Evolutionary conservation across 2,113 vertebrate genomes (phyloP).

Genomic region (Siphamia tubifer): DNA sequence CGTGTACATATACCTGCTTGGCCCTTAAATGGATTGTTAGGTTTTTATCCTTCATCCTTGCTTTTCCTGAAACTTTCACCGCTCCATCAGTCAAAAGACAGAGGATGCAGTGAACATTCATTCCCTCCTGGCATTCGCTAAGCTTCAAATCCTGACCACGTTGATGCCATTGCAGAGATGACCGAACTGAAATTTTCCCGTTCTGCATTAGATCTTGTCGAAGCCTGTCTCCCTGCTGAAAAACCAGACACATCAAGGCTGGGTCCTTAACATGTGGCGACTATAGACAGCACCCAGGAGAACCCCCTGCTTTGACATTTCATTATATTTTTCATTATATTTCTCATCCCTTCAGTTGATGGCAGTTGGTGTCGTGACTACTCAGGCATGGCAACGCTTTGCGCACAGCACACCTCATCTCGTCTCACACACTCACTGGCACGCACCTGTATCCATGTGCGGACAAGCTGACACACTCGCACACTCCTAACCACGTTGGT

Average conservation of each 20-base stretch:
- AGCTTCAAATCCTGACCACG: conserved; percentile 62
- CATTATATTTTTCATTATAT: conserved; percentile 82
- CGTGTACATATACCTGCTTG: conserved; percentile 17
- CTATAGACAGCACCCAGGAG: conserved; percentile 46
- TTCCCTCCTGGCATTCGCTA: conserved; percentile 47
- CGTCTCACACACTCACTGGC: conserved; percentile 36
- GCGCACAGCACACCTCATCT: conserved; percentile 63
- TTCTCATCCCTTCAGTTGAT: conserved; percentile 77
- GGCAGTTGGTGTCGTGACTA: conserved; percentile 68
- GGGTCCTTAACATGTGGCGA: conserved; percentile 52
- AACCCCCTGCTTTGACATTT: conserved; percentile 77
- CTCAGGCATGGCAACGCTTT: conserved; percentile 71
- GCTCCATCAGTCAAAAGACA: conserved; percentile 57
- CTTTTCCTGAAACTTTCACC: conserved; percentile 63
- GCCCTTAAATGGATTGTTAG: conserved; percentile 36
- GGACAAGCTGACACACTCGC: conserved; percentile 13
- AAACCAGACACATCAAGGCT: conserved; percentile 30
- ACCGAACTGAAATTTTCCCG: conserved; percentile 36
- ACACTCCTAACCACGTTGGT: conserved; percentile 32
- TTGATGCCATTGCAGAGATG: conserved; percentile 50
- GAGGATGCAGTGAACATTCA: conserved; percentile 31
- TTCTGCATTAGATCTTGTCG: conserved; percentile 65
- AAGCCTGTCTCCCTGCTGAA: conserved; percentile 43
- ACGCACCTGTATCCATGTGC: conserved; percentile 27
- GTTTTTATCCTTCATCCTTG: conserved; percentile 42